Percentiles rank a stretch among this genome's conserved stretches.
phyloP scores from a whole-genome alignment of 2,113 vertebrate species.

The Tragelaphus buxtoni region DNA sequence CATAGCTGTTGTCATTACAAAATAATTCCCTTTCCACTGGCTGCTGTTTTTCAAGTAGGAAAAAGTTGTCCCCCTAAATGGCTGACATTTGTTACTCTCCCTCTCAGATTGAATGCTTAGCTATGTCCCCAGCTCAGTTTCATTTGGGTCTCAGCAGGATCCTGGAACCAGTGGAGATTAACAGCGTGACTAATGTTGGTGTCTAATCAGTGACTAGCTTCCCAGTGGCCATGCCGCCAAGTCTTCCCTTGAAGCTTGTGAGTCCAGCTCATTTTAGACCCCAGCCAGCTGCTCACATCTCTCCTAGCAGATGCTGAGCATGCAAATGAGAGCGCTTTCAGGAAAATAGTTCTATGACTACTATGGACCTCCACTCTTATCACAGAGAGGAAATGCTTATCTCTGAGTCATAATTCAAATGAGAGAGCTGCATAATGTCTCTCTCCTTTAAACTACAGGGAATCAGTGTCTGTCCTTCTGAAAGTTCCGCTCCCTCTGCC shows the following conservation, averaged over 20 bases:
- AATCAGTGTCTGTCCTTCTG: slow-evolving; percentile 43
- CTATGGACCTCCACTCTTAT: neutral
- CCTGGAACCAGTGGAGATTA: neutral
- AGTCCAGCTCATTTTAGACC: neutral
- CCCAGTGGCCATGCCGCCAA: neutral
- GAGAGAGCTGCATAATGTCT: slow-evolving; percentile 24
- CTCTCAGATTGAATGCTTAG: neutral
- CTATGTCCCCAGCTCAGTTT: neutral
- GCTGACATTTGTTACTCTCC: neutral
- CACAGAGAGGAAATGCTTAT: slow-evolving; percentile 3
- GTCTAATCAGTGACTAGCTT: neutral
- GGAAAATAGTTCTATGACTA: neutral
- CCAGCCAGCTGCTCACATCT: neutral
- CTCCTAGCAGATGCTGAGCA: neutral
- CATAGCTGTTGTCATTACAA: neutral
- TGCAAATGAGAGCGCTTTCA: slow-evolving; percentile 20
- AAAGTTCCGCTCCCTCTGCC: slow-evolving; percentile 26
- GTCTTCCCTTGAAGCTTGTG: neutral
- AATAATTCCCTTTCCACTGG: neutral
- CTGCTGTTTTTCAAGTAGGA: neutral
- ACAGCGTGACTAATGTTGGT: neutral
- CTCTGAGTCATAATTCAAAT: slow-evolving; percentile 57
- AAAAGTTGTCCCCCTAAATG: neutral
- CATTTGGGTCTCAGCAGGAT: neutral
- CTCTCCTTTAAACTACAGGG: slow-evolving; percentile 19